Evolutionary conservation across 2,113 vertebrate genomes (phyloP).

Genomic region (Grus americana): DNA sequence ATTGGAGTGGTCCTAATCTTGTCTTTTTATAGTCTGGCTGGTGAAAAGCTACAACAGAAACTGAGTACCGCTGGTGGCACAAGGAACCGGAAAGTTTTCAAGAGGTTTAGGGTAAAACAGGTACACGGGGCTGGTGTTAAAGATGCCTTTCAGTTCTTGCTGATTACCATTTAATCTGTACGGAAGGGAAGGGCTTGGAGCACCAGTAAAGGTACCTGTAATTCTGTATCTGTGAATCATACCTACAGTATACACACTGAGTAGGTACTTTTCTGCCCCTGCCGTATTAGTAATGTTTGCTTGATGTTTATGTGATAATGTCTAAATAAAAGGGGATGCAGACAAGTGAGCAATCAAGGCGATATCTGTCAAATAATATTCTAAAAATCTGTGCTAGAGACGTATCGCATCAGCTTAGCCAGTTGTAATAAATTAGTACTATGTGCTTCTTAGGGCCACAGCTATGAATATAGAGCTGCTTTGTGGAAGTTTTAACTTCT

Average conservation of each 20-base stretch:
- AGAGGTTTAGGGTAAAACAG: neutral
- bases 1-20: fast-evolving
- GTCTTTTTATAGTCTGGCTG: neutral
- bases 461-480: fast-evolving
- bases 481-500: neutral
- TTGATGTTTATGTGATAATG: neutral
- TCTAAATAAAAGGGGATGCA: neutral
- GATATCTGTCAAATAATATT: neutral
- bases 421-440: neutral
- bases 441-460: neutral
- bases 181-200: neutral
- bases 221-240: constrained; percentile 3
- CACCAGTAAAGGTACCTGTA: neutral
- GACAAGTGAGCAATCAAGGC: neutral
- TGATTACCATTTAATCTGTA: neutral
- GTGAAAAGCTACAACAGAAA: neutral
- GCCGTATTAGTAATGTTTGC: neutral
- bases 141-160: neutral
- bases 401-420: fast-evolving
- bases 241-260: neutral
- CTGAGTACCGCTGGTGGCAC: neutral
- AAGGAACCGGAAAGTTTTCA: neutral
- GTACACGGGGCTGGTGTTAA: neutral
- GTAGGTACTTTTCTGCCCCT: neutral
- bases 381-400: neutral